Evolutionary conservation across 92 coral and sea anemone genomes (phyloP), one percentile per base, ranked within the genome.

Genomic region (Paragorgia papillata): DNA sequence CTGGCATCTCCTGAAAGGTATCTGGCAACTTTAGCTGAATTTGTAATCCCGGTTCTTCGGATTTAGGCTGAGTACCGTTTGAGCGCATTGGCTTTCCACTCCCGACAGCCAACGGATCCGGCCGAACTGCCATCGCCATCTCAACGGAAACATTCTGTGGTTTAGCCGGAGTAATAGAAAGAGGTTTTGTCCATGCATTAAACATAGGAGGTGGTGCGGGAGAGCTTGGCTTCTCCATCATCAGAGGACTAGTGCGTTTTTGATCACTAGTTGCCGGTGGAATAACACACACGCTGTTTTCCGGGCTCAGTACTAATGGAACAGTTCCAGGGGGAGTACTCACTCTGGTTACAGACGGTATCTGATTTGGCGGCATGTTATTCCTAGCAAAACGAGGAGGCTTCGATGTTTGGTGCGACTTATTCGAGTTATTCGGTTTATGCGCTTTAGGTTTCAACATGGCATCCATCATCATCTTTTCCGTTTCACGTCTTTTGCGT

Each of bases 101-200:
- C 34, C 99, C 99, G 74, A 95, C 99, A 48, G 99, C 99, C 19
- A 95, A 84, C 66, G 99, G 99, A 74, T 95, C 99, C 20, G 95
- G 99, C 3, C 37, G 63, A 14, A 46, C 4, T n/a, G 88, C 84
- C 22, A 66, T 84, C 2, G 93, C 53, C 32, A 90, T 74, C 69
- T 85, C 73, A 9, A 70, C 84, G 28, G 92, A 53, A 3, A 88
- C 83, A 19, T 82, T 84, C 37, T 89, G 99, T 39, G 91, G 90
- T 51, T 90, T 91, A 26, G 99, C 97, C 15, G 99, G 97, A 21
- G 92, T 91, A 29, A 95, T 85, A 35, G 90, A 76, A 56, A 95
- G 91, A 20, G 99, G 99, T 69, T 91, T 89, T 59, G 90, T 89
- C 99, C 99, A 95, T 0, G 99, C 99, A 85, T 95, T 95, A 46